Evolutionary conservation across 2,888 invertebrate genomes (phyloP).

Genomic region (Endotricha flammealis): DNA sequence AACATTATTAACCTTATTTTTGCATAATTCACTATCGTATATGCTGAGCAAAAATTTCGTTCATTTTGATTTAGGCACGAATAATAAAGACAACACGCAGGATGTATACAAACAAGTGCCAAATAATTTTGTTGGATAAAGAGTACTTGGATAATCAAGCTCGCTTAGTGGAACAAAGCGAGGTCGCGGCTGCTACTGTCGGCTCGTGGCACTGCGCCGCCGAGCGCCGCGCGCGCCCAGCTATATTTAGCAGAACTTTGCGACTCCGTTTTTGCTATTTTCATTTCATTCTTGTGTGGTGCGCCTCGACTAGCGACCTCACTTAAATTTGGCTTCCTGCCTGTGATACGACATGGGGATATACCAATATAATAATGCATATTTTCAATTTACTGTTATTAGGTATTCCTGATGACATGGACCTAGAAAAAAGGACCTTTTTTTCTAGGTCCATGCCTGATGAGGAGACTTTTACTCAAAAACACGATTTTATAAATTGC

Average conservation of each 20-base stretch:
- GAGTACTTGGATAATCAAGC: conserved; percentile 10
- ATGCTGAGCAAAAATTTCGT: not conserved
- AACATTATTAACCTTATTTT: conserved; percentile 18
- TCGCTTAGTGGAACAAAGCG: conserved; percentile 44
- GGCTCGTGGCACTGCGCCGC: conserved; percentile 28
- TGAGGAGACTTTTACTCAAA: too few species aligned
- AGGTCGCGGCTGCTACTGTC: conserved; percentile 34
- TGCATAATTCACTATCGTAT: conserved; percentile 4
- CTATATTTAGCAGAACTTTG: conserved; percentile 75
- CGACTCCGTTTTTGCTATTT: conserved; percentile 74
- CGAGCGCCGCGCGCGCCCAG: conserved; percentile 46
- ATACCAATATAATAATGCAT: too few species aligned
- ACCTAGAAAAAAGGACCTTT: too few species aligned
- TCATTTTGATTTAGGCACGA: not conserved
- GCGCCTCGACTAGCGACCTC: conserved; percentile 52
- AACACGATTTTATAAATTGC: too few species aligned
- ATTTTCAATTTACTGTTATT: too few species aligned
- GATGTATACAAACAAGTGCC: not conserved
- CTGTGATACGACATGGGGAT: too few species aligned
- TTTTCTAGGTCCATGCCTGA: too few species aligned
- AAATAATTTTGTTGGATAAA: not conserved
- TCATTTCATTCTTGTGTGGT: conserved; percentile 67
- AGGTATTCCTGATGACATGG: too few species aligned
- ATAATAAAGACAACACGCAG: not conserved
- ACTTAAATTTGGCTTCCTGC: conserved; percentile 52